A percentile compares a stretch with the other conserved stretches of the same genome.
These are phyloP conservation scores for Ips typographus DNA, from an alignment of 1,140 invertebrate genomes.

Conservation along the genomic window DNA sequence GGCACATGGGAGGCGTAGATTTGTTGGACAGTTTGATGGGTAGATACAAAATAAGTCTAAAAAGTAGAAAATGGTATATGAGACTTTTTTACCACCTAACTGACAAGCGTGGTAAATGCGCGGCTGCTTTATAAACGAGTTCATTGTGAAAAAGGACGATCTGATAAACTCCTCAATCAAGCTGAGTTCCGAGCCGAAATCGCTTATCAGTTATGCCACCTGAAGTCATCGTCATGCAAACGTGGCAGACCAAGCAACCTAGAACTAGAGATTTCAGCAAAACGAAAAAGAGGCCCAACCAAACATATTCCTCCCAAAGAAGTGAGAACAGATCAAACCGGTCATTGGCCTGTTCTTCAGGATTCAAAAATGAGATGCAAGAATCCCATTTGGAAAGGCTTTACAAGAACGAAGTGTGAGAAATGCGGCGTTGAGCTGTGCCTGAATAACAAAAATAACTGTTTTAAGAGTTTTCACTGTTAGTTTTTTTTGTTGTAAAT, in stretches of 20 bases:
- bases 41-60: too few relatives aligned
- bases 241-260: too few relatives aligned
- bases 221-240: too few relatives aligned
- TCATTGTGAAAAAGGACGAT: slow-evolving; percentile 4
- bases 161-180: slow-evolving; percentile 15
- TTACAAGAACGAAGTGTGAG: slow-evolving; percentile 29
- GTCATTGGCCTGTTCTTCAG: too few relatives aligned
- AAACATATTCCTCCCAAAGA: too few relatives aligned
- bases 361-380: too few relatives aligned
- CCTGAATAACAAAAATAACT: slow-evolving; percentile 37
- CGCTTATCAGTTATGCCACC: slow-evolving; percentile 5
- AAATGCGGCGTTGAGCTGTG: slow-evolving; percentile 38
- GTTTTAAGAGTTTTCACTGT: slow-evolving; percentile 27
- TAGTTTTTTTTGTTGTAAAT: background rate
- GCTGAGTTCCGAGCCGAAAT: slow-evolving; percentile 36
- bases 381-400: background rate
- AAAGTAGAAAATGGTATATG: too few relatives aligned
- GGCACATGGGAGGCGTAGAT: too few relatives aligned
- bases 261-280: too few relatives aligned
- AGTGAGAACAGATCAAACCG: too few relatives aligned
- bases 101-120: slow-evolving; percentile 40
- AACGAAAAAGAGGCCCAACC: too few relatives aligned
- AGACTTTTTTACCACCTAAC: slow-evolving; percentile 44
- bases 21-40: too few relatives aligned
- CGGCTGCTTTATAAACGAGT: slow-evolving; percentile 35